phyloP scores from a whole-genome alignment of 2,888 invertebrate species.

The Isoperla grammatica region DNA sequence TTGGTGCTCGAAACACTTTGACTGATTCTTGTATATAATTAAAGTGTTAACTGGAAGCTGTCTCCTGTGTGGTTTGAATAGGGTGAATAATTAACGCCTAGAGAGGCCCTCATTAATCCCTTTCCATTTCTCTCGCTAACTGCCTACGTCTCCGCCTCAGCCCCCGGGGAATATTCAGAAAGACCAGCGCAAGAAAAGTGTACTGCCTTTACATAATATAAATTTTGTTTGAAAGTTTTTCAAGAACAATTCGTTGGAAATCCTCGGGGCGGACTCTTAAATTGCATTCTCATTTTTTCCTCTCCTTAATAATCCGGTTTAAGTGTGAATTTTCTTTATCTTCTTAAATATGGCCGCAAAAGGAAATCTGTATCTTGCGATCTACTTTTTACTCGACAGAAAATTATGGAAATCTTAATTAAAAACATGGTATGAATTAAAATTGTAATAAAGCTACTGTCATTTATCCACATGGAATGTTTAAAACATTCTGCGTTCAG shows the following conservation, averaged over 20 bases:
- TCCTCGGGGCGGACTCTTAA: conserved; percentile 5
- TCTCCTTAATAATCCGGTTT: conserved; percentile 12
- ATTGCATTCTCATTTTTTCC: conserved; percentile 10
- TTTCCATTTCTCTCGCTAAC: conserved; percentile 9
- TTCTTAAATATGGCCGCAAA: conserved; percentile 3
- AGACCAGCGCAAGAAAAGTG: not conserved
- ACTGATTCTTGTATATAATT: conserved; percentile 15
- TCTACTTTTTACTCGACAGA: not conserved
- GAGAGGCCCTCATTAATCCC: conserved; percentile 22
- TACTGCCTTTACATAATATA: conserved; percentile 1
- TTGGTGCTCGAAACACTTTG: conserved; percentile 16
- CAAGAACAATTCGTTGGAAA: not conserved
- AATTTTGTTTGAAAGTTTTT: conserved; percentile 16
- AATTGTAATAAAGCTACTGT: too few relatives aligned
- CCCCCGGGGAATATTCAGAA: not conserved
- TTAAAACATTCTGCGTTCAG: too few relatives aligned
- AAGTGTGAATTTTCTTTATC: conserved; percentile 7
- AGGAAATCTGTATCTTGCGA: conserved; percentile 5
- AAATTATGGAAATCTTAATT: conserved; percentile 13
- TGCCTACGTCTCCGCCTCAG: not conserved
- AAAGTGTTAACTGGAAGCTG: conserved; percentile 10
- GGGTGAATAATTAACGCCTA: conserved; percentile 21
- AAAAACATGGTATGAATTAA: too few relatives aligned
- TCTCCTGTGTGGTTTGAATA: not conserved
- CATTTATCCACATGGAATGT: too few relatives aligned